A percentile compares a stretch with the other conserved stretches of the same genome.
Evolutionary conservation across 1,140 invertebrate species (phyloP).

Genomic region (Drosophila yakuba): DNA sequence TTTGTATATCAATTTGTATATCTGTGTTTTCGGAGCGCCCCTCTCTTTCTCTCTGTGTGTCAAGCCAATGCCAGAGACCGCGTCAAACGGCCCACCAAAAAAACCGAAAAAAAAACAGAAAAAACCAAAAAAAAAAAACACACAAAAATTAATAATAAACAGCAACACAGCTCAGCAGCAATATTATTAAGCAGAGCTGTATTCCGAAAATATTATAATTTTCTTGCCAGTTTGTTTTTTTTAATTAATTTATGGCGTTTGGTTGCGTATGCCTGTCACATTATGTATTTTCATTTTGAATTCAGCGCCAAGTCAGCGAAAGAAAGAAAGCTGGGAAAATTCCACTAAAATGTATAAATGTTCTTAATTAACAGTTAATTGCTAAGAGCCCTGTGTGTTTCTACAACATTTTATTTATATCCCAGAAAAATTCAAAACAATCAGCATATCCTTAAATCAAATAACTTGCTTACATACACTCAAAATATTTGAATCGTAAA

Average conservation of each 20-base stretch:
- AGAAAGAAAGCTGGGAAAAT: constrained; percentile 4
- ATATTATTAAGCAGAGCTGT: constrained; percentile 25
- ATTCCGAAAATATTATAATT: constrained; percentile 19
- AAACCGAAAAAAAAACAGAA: background rate
- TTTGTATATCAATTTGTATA: background rate
- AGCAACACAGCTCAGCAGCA: constrained; percentile 16
- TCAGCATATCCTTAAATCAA: background rate
- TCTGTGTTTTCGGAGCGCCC: constrained; percentile 7
- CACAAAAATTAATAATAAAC: constrained; percentile 12
- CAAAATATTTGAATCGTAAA: too few species aligned
- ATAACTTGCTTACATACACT: too few species aligned
- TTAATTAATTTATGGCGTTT: constrained; percentile 32
- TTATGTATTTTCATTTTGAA: constrained; percentile 10
- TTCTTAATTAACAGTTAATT: constrained; percentile 15
- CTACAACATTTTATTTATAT: too few species aligned
- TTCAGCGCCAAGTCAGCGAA: background rate
- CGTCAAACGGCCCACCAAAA: constrained; percentile 31
- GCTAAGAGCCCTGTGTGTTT: too few species aligned
- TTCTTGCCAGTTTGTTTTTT: constrained; percentile 1
- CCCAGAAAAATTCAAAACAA: too few species aligned
- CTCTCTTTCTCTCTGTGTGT: constrained; percentile 22
- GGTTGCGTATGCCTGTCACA: constrained; percentile 20
- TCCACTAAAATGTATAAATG: constrained; percentile 8
- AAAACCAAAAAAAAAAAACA: constrained; percentile 15
- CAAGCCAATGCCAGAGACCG: constrained; percentile 38